Evolutionary conservation across 2,113 vertebrate genomes (phyloP).

Genomic region (Esox niger): DNA sequence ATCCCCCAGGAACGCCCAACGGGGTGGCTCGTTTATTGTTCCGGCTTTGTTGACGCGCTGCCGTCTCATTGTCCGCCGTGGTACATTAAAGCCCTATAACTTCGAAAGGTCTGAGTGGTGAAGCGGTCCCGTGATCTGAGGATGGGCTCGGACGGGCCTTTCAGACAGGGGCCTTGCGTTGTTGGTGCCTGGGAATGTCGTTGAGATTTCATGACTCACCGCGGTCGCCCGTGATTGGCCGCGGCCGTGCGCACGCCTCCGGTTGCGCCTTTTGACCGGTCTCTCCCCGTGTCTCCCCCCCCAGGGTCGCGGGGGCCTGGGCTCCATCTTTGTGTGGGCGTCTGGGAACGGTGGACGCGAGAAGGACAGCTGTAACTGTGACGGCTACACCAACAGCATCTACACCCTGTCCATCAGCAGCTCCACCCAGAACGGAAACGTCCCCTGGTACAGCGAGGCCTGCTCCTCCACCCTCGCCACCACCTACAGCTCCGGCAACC

Average conservation of each 20-base stretch:
- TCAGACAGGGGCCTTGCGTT: not conserved
- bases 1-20: slow-evolving; percentile 51
- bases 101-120: not conserved
- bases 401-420: slow-evolving; percentile 90
- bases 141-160: not conserved
- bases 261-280: not conserved
- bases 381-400: slow-evolving; percentile 90
- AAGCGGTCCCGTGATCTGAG: not conserved
- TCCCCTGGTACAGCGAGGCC: slow-evolving; percentile 90
- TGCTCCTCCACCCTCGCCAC: slow-evolving; percentile 88
- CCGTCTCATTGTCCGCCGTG: not conserved
- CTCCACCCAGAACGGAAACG: slow-evolving; percentile 79
- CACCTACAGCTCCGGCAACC: slow-evolving; percentile 86
- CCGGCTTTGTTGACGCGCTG: slow-evolving; percentile 6
- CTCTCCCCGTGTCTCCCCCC: slow-evolving; percentile 26
- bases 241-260: not conserved
- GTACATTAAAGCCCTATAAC: not conserved
- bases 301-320: slow-evolving; percentile 78
- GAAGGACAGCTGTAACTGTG: slow-evolving; percentile 89
- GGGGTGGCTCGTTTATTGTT: slow-evolving; percentile 55
- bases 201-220: not conserved
- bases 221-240: not conserved
- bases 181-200: not conserved
- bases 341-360: slow-evolving; percentile 83
- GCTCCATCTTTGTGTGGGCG: slow-evolving; percentile 81